Percentiles rank a stretch among this genome's conserved stretches.
Conservation (phyloP, 2,113 vertebrate genomes). For the Pteropus alecto region DNA sequence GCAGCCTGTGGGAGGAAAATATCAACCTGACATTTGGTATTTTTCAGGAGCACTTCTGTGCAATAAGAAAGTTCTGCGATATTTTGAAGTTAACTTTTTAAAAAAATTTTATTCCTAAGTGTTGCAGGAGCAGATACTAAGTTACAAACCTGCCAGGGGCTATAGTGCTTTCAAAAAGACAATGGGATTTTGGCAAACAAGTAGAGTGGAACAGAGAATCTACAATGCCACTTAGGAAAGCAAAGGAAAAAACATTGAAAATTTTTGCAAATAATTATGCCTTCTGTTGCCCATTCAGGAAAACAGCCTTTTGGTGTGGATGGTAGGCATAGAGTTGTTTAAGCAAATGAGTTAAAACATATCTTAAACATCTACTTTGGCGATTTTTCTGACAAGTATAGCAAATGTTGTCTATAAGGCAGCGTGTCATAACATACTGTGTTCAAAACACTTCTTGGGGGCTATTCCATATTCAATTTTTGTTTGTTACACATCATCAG, state of each 20-base stretch:
- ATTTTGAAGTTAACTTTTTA: not conserved
- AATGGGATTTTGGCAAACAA: conserved; percentile 43
- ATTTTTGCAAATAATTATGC: conserved; percentile 70
- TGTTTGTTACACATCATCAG: conserved; percentile 69
- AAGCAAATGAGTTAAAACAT: conserved; percentile 59
- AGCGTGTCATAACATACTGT: conserved; percentile 71
- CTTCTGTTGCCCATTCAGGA: conserved; percentile 70
- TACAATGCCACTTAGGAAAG: conserved; percentile 21
- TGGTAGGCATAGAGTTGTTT: conserved; percentile 63
- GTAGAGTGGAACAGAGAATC: not conserved
- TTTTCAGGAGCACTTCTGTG: not conserved
- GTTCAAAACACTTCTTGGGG: conserved; percentile 65
- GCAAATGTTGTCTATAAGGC: conserved; percentile 75
- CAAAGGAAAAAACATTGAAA: conserved; percentile 68
- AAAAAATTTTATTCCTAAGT: not conserved
- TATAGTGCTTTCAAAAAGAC: conserved; percentile 25
- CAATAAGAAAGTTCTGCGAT: not conserved
- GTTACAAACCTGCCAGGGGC: not conserved
- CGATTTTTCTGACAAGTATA: conserved; percentile 71
- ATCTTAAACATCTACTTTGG: conserved; percentile 67
- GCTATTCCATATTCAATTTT: conserved; percentile 72
- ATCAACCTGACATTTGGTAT: not conserved
- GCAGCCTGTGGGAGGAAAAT: not conserved
- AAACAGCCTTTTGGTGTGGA: conserved; percentile 67
- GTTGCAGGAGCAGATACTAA: not conserved